Conservation (phyloP, 1,140 invertebrate genomes). For the Phymorhynchus buccinoides region DNA sequence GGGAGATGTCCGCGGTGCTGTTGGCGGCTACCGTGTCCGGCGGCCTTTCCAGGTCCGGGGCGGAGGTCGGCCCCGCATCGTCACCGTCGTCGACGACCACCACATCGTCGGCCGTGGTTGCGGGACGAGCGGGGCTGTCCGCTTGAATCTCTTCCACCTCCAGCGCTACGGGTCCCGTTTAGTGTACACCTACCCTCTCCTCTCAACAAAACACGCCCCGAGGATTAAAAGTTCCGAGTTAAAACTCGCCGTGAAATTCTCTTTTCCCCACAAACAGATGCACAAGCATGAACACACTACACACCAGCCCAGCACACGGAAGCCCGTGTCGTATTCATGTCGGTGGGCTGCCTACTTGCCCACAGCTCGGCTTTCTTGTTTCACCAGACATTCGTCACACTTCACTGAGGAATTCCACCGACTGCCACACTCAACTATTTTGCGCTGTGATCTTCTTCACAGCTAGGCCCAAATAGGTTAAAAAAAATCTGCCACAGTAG, state of each 20-base stretch:
- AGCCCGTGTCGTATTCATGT: not conserved
- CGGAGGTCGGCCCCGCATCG: constrained; percentile 28
- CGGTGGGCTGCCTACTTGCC: not conserved
- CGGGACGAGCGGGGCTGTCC: constrained; percentile 21
- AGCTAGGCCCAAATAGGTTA: not conserved
- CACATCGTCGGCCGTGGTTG: too few species aligned
- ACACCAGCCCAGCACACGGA: not conserved
- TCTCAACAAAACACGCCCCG: not conserved
- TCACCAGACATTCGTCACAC: constrained; percentile 11
- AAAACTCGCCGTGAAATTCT: not conserved
- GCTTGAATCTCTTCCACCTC: constrained; percentile 29
- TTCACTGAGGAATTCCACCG: not conserved
- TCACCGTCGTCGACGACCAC: constrained; percentile 28
- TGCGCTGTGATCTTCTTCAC: not conserved
- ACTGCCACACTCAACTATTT: not conserved
- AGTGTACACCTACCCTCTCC: too few species aligned
- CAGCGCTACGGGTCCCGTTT: constrained; percentile 17
- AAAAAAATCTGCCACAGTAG: constrained; percentile 4
- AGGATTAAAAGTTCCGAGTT: too few species aligned
- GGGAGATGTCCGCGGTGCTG: not conserved
- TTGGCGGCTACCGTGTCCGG: not conserved
- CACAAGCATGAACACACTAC: constrained; percentile 19
- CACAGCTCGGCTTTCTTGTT: not conserved
- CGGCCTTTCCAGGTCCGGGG: not conserved
- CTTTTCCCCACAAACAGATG: not conserved